A percentile compares a stretch with the other conserved stretches of the same genome.
phyloP scores from a whole-genome alignment of 2,113 vertebrate species.

The Cheilinus undulatus region DNA sequence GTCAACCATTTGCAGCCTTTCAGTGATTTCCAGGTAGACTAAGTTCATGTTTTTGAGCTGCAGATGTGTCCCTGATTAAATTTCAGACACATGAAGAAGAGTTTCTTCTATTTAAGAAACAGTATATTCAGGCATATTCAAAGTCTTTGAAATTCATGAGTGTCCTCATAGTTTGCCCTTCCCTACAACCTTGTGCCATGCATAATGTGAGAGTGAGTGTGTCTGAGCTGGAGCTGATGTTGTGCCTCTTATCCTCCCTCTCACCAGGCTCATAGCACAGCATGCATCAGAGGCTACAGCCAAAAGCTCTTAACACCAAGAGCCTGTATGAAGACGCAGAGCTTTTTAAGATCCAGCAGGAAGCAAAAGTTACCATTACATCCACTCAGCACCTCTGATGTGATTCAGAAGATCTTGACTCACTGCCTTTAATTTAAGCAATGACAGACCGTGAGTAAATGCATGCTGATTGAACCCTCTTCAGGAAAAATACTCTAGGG shows the following conservation, averaged over 20 bases:
- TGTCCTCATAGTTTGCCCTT: conserved; percentile 48
- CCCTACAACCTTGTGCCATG: conserved; percentile 50
- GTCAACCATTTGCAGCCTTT: background rate
- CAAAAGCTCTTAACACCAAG: conserved; percentile 48
- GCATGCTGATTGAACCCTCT: background rate
- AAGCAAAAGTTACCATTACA: conserved; percentile 17
- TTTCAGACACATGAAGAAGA: conserved; percentile 16
- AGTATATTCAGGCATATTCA: conserved; percentile 16
- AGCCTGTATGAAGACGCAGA: conserved; percentile 2
- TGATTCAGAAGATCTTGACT: background rate
- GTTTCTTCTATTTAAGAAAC: background rate
- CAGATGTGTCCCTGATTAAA: conserved; percentile 26
- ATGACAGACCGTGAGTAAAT: background rate
- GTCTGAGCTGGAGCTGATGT: conserved; percentile 36
- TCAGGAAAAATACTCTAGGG: background rate
- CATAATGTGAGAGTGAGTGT: conserved; percentile 35
- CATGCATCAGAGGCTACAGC: conserved; percentile 40
- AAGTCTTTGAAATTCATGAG: conserved; percentile 59
- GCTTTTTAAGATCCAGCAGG: conserved; percentile 44
- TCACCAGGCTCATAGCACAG: conserved; percentile 12
- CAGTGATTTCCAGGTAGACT: background rate
- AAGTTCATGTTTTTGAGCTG: conserved; percentile 8
- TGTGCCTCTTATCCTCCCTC: conserved; percentile 22
- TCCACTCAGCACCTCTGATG: conserved; percentile 7
- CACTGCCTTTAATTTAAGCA: background rate